Percentiles rank a stretch among this genome's conserved stretches.
Evolutionary conservation across 2,888 invertebrate species (phyloP).

Genomic region (Coleophora flavipennella): DNA sequence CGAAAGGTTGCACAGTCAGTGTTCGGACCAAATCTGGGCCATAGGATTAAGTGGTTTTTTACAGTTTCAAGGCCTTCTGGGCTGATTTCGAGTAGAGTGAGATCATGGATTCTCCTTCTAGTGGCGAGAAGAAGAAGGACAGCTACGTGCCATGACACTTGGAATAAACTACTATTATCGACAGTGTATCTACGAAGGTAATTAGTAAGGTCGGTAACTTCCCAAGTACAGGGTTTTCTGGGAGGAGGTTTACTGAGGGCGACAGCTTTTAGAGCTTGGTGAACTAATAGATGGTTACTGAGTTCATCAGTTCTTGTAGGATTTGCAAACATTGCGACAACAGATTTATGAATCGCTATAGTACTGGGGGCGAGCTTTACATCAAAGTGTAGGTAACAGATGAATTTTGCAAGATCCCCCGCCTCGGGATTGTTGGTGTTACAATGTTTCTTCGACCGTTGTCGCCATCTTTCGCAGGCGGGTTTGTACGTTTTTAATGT

Average conservation of each 20-base stretch:
- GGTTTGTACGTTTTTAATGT: slow-evolving; percentile 14
- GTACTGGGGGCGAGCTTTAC: slow-evolving; percentile 8
- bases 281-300: background rate
- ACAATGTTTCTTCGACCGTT: slow-evolving; percentile 4
- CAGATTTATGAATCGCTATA: slow-evolving; percentile 8
- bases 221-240: slow-evolving; percentile 4
- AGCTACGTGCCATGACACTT: slow-evolving; percentile 10
- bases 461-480: slow-evolving; percentile 9
- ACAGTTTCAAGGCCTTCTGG: background rate
- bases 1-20: slow-evolving; percentile 5
- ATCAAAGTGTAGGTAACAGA: slow-evolving; percentile 6
- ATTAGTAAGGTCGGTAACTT: slow-evolving; percentile 6
- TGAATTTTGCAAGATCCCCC: slow-evolving; percentile 6
- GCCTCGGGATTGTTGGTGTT: slow-evolving; percentile 1
- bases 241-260: slow-evolving; percentile 2
- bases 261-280: slow-evolving; percentile 7
- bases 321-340: slow-evolving; percentile 1
- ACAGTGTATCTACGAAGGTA: slow-evolving; percentile 7
- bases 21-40: slow-evolving; percentile 13
- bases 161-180: slow-evolving; percentile 9
- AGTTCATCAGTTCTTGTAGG: background rate
- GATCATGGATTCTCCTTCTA: slow-evolving; percentile 17
- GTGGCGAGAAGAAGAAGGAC: slow-evolving; percentile 13
- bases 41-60: slow-evolving; percentile 8
- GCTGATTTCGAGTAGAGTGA: slow-evolving; percentile 14